Base-by-base conservation (phyloP, 2,888 invertebrate genomes). In the Himalopsyche japonica region DNA sequence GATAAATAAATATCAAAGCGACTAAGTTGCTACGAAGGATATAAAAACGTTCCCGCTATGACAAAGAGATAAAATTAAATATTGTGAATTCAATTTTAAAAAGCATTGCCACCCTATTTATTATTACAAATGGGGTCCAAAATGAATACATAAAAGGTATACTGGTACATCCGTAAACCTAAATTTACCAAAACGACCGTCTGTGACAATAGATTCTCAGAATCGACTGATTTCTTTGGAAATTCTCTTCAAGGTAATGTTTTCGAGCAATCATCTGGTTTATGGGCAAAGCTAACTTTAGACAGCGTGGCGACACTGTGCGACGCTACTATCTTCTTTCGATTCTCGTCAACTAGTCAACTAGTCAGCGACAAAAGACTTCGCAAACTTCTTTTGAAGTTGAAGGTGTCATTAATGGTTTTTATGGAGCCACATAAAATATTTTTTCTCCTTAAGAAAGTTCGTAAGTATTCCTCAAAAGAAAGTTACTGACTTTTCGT, bases 221-320 rank as follows among this genome's bases (percentile, higher is more conserved):
- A 57, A 57, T 24, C 20, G 57, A 57, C 57, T 57, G 49, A 49
- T 57, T 57, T 57, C 20, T 20, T 24, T 57, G 57, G 57, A 57
- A 57, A 8, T 20, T 20, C 57, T 20, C n/a, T 57, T n/a, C 0
- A 24, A 20, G 8, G 57, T 57, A 57, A 20, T 20, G 57, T 57
- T 57, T 57, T 20, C 57, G 24, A 24, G 57, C 24, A 57, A 57
- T 57, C 24, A 24, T 57, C 57, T 57, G 57, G 57, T 57, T 57
- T 57, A 57, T 57, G 57, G 57, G 20, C 1, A 24, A 57, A 20
- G 2, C 20, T 20, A 20, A 57, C 57, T 57, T 57, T 24, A 57
- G 43, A 78, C 78, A 43, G 78, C 78, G 24, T 43, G 78, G 78
- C 78, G 78, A 78, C 78, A 43, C 43, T 30, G n/a, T 43, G 78